These are phyloP conservation scores for Xyrichtys novacula DNA, from an alignment of 2,797 vertebrate genomes.

Conservation along the genomic window DNA sequence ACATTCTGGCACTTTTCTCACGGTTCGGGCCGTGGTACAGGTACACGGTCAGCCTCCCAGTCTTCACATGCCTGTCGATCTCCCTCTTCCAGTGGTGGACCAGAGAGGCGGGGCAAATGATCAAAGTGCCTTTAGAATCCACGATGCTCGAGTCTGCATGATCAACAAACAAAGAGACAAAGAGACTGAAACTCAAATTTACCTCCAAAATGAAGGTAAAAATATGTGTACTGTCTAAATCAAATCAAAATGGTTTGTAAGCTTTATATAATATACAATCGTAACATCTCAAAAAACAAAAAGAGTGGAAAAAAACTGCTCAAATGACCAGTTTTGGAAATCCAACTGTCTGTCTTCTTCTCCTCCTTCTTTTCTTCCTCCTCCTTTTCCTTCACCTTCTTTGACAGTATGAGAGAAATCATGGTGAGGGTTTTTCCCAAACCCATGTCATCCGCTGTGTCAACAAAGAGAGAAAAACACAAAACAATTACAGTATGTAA, in stretches of 20 bases:
- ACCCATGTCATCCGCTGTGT: slow-evolving; percentile 97
- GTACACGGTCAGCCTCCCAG: slow-evolving; percentile 84
- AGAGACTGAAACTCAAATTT: background rate
- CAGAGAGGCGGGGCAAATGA: slow-evolving; percentile 96
- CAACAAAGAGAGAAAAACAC: background rate
- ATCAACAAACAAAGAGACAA: background rate
- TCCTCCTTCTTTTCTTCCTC: slow-evolving; percentile 75
- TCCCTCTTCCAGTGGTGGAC: slow-evolving; percentile 97
- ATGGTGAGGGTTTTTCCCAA: slow-evolving; percentile 97
- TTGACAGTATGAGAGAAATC: slow-evolving; percentile 91
- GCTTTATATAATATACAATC: background rate
- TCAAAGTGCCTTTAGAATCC: slow-evolving; percentile 87
- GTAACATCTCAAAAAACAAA: background rate
- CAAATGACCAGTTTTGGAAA: slow-evolving; percentile 90
- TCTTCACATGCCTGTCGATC: slow-evolving; percentile 86
- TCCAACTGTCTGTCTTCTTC: slow-evolving; percentile 78
- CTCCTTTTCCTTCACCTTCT: slow-evolving; percentile 80
- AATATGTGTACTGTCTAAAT: background rate
- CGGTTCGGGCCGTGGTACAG: slow-evolving; percentile 93
- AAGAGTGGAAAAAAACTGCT: background rate
- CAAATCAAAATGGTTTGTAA: background rate
- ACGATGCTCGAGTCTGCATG: slow-evolving; percentile 82
- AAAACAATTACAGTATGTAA: background rate
- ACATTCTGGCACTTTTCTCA: slow-evolving; percentile 84
- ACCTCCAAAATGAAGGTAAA: background rate